phyloP scores from a whole-genome alignment of 2,797 vertebrate species.

The Lindbergichthys nudifrons region DNA sequence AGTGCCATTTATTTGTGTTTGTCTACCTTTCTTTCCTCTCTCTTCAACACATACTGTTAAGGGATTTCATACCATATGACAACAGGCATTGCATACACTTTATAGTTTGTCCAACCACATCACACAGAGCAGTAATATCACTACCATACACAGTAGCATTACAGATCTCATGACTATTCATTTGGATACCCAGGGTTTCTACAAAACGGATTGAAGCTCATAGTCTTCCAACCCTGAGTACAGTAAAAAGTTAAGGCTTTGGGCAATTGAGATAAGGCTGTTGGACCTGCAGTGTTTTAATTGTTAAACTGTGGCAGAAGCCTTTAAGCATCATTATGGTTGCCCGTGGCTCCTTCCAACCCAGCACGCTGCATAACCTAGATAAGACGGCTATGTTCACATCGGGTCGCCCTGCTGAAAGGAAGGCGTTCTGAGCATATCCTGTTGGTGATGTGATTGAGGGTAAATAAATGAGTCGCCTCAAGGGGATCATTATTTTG shows the following conservation, averaged over 20 bases:
- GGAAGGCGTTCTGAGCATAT: conserved; percentile 65
- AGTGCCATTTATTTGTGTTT: conserved; percentile 16
- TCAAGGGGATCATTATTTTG: conserved; percentile 58
- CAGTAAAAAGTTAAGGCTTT: conserved; percentile 71
- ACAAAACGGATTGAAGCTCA: conserved; percentile 74
- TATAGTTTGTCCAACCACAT: conserved; percentile 51
- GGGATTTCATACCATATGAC: conserved; percentile 43
- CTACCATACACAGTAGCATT: conserved; percentile 49
- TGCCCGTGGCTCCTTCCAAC: conserved; percentile 72
- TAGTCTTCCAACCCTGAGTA: conserved; percentile 47
- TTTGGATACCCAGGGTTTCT: conserved; percentile 57
- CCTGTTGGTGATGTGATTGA: conserved; percentile 63
- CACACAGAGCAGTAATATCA: conserved; percentile 59
- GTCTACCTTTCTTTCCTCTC: conserved; percentile 24
- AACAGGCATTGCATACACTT: conserved; percentile 53
- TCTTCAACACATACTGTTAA: conserved; percentile 35
- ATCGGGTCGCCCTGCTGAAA: conserved; percentile 61
- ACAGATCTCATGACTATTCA: conserved; percentile 72
- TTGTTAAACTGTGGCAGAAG: conserved; percentile 76
- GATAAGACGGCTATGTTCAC: conserved; percentile 78
- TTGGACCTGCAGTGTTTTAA: conserved; percentile 80
- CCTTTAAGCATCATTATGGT: conserved; percentile 71
- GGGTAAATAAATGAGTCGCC: conserved; percentile 68
- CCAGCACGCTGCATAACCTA: conserved; percentile 76
- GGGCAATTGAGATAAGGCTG: conserved; percentile 73